Conservation (phyloP, 2,888 invertebrate species). For the Hemithea aestivaria region DNA sequence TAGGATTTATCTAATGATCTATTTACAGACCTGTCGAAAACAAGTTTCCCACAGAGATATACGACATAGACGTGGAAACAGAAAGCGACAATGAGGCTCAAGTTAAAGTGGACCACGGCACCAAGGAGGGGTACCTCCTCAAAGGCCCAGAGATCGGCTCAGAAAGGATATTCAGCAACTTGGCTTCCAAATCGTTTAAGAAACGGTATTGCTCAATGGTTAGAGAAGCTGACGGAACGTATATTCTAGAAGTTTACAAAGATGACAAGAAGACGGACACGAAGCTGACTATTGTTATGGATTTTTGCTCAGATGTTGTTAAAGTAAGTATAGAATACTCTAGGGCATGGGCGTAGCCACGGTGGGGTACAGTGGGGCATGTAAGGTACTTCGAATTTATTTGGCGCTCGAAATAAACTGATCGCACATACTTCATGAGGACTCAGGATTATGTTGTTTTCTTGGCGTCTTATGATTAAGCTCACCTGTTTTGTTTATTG, state of each 20-base stretch:
- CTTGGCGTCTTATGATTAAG: no score
- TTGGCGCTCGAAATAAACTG: no score
- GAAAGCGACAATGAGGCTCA: slow-evolving; percentile 89
- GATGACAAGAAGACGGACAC: slow-evolving; percentile 95
- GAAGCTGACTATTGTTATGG: slow-evolving; percentile 95
- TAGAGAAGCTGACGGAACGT: slow-evolving; percentile 94
- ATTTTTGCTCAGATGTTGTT: slow-evolving; percentile 93
- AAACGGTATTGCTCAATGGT: slow-evolving; percentile 92
- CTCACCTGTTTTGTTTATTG: no score
- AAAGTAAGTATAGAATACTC: slow-evolving; percentile 79
- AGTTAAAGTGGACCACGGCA: slow-evolving; percentile 86
- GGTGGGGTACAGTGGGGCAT: no score
- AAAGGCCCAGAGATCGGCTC: slow-evolving; percentile 95
- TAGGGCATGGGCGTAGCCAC: no score
- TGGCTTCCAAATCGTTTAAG: slow-evolving; percentile 96
- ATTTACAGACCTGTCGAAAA: slow-evolving; percentile 54
- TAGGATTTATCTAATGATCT: no score
- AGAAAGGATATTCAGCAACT: slow-evolving; percentile 93
- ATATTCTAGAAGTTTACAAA: slow-evolving; percentile 94
- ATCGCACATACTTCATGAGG: no score
- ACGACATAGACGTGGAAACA: slow-evolving; percentile 92
- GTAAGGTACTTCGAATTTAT: no score
- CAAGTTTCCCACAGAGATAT: slow-evolving; percentile 85
- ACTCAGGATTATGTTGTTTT: no score
- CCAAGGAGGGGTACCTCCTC: slow-evolving; percentile 93